Conservation (phyloP, 1,140 invertebrate genomes). For the Drosophila virilis region DNA sequence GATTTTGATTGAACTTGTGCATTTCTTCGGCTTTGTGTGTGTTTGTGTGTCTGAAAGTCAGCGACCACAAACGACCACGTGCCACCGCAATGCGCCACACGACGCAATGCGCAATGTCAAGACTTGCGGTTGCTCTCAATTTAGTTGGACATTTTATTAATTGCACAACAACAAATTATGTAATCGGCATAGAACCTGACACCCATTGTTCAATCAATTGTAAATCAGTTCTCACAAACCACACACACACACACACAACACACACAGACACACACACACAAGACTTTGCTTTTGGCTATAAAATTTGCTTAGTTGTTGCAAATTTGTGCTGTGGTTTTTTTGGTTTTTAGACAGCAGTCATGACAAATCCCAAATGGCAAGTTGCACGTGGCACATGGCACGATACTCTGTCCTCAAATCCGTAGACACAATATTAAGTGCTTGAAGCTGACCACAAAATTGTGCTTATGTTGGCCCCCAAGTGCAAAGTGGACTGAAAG, state of each 20-base stretch:
- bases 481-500: slow-evolving; percentile 9
- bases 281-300: slow-evolving; percentile 50
- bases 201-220: slow-evolving; percentile 61
- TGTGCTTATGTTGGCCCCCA: slow-evolving; percentile 25
- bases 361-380: slow-evolving; percentile 27
- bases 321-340: slow-evolving; percentile 63
- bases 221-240: slow-evolving; percentile 35
- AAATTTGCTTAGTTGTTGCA: slow-evolving; percentile 54
- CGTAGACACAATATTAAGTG: not conserved
- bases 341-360: slow-evolving; percentile 20
- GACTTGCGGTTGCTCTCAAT: slow-evolving; percentile 72
- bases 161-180: slow-evolving; percentile 48
- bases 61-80: slow-evolving; percentile 48
- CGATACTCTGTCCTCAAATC: not conserved
- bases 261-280: slow-evolving; percentile 27
- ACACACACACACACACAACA: slow-evolving; percentile 24
- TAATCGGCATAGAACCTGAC: slow-evolving; percentile 41
- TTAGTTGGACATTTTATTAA: slow-evolving; percentile 77
- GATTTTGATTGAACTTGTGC: slow-evolving; percentile 53
- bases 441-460: slow-evolving; percentile 43
- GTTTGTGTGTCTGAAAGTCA: slow-evolving; percentile 3
- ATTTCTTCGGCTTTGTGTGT: slow-evolving; percentile 20
- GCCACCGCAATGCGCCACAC: slow-evolving; percentile 18
- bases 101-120: slow-evolving; percentile 46
- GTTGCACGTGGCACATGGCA: slow-evolving; percentile 6